A percentile compares a stretch with the other conserved stretches of the same genome.
Evolutionary conservation across 1,140 invertebrate genomes (phyloP).

Genomic region (Drosophila nasuta): DNA sequence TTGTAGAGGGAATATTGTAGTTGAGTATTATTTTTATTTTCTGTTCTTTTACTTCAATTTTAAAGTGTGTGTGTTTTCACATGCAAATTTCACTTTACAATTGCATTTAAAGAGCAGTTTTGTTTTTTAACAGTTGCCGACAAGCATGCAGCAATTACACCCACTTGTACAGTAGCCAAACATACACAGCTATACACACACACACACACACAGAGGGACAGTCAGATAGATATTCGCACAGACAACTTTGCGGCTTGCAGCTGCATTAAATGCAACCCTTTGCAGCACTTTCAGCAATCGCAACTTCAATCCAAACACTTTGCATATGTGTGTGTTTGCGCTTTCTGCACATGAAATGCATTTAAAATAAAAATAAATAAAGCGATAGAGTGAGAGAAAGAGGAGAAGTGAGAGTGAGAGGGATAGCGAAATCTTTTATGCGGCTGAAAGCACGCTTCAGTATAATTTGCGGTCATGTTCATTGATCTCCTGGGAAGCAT

Average conservation of each 20-base stretch:
- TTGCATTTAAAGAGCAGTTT: constrained; percentile 50
- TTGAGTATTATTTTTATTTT: no score
- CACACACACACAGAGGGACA: constrained; percentile 15
- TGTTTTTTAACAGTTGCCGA: constrained; percentile 45
- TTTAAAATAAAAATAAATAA: constrained; percentile 53
- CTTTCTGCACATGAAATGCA: constrained; percentile 63
- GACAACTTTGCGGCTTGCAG: constrained; percentile 39
- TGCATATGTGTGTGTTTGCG: constrained; percentile 39
- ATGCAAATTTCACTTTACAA: constrained; percentile 5
- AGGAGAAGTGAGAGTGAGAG: not conserved
- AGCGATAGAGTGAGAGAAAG: constrained; percentile 10
- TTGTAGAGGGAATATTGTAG: no score
- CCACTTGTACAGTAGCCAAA: not conserved
- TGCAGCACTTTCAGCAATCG: constrained; percentile 24
- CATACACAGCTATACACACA: not conserved
- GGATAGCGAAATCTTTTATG: constrained; percentile 70
- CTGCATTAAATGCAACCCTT: constrained; percentile 37
- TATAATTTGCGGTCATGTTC: constrained; percentile 84
- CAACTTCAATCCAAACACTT: constrained; percentile 69
- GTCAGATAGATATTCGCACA: not conserved
- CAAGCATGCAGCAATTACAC: constrained; percentile 6
- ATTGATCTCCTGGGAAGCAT: constrained; percentile 83
- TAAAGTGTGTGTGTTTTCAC: not conserved
- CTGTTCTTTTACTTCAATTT: not conserved
- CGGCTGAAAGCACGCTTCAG: constrained; percentile 81